These are phyloP conservation scores for Lepidocolaptes lacrymiger DNA, from an alignment of 2,797 vertebrate species.

Conservation along the genomic window DNA sequence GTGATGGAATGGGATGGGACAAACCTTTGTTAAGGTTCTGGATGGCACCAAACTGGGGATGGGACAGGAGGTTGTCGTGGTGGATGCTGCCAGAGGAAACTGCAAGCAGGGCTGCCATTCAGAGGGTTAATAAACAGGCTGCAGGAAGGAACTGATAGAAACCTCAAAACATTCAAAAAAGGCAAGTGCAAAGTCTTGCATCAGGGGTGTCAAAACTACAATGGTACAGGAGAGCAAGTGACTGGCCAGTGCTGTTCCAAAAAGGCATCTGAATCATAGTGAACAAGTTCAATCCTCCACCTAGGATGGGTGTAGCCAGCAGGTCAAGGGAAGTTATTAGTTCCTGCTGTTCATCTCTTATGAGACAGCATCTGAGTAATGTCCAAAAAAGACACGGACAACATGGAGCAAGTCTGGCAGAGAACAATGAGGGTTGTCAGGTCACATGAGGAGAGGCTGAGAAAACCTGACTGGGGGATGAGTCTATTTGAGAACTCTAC, in stretches of 20 bases:
- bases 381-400: neutral
- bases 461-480: neutral
- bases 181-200: neutral
- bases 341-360: neutral
- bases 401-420: neutral
- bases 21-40: neutral
- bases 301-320: neutral
- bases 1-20: neutral
- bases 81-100: neutral
- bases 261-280: neutral
- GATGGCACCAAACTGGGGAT: neutral
- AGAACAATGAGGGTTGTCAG: neutral
- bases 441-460: neutral
- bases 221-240: neutral
- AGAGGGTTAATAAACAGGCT: neutral
- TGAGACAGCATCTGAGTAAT: neutral
- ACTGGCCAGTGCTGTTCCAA: neutral
- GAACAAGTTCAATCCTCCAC: no score
- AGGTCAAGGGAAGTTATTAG: neutral
- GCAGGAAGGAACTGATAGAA: neutral
- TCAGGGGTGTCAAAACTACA: neutral
- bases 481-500: neutral
- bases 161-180: neutral
- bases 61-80: rapidly evolving
- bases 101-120: neutral